Conservation (phyloP, 2,797 vertebrate species). For the Scyliorhinus canicula region DNA sequence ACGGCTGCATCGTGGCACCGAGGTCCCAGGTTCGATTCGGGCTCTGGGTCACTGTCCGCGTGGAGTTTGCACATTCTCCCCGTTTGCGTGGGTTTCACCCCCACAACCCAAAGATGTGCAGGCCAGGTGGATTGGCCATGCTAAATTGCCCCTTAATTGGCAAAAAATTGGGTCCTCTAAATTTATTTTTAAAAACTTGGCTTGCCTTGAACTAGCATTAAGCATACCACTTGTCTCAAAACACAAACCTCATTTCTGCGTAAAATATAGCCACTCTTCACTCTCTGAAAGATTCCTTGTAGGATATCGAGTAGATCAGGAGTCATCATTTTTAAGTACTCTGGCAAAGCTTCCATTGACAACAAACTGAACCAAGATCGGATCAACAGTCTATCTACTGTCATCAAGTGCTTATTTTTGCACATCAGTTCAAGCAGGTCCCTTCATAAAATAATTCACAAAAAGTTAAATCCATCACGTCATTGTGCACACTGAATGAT, state of each 20-base stretch:
- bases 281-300: conserved; percentile 50
- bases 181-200: too few relatives aligned
- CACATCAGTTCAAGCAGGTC: conserved; percentile 54
- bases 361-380: conserved; percentile 72
- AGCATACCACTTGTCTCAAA: neutral
- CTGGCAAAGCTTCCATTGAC: conserved; percentile 48
- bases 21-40: too few relatives aligned
- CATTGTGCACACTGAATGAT: neutral
- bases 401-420: conserved; percentile 54
- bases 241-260: conserved; percentile 31
- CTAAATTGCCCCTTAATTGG: too few relatives aligned
- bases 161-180: too few relatives aligned
- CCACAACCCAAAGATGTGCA: too few relatives aligned
- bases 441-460: conserved; percentile 44
- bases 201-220: neutral
- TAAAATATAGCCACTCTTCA: accelerated
- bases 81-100: too few relatives aligned
- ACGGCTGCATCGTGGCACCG: too few relatives aligned
- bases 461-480: neutral
- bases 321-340: conserved; percentile 48
- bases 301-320: conserved; percentile 61
- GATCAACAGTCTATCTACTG: conserved; percentile 57
- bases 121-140: too few relatives aligned
- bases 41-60: too few relatives aligned
- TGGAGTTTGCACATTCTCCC: too few relatives aligned